Base-by-base conservation (phyloP, 2,797 vertebrate genomes). In the Hydrophis major region DNA sequence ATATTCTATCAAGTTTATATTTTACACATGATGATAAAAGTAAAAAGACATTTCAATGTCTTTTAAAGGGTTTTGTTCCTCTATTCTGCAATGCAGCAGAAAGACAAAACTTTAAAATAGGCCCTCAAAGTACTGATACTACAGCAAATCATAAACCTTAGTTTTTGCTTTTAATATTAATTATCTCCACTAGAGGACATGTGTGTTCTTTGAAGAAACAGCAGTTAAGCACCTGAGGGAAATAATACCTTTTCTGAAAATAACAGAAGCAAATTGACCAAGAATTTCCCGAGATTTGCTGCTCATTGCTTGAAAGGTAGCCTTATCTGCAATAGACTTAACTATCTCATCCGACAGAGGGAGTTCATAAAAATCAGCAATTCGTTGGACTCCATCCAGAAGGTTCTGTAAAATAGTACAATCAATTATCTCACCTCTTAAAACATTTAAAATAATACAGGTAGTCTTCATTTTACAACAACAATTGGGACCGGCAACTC, bases 361-460 rank as follows among this genome's bases (percentile, higher is more conserved):
- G 59, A 98, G 97, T 53, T 96, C 96, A 7, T 98, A 96, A 96
- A 98, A 98, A 6, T 92, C 93, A 37, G 96, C 93, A 87, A 98
- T 96, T 94, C 97, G 94, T 92, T 96, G 95, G 91, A 98, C 37
- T 83, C 94, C 96, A 69, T 94, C 25, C 0, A 47, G 89, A 93
- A 98, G 97, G 95, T 98, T 96, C 97, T 98, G 94, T 92, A 94
- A 95, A 93, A 50, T 3, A 93, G 87, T 69, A 78, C 11, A 69
- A 83, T 83, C 56, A 86, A 32, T 28, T 91, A 61, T 78, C 42
- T 42, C 20, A 78, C 18, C 37, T 78, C 37, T 78, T 42, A 18
- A 42, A 78, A 3, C 18, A 74, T 42, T 78, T 42, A 25, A 83
- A 83, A 83, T 37, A 74, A 37, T 83, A 47, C 37, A 47, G 1